These are phyloP conservation scores for Phania funesta DNA, from an alignment of 2,888 invertebrate genomes.

Conservation along the genomic window DNA sequence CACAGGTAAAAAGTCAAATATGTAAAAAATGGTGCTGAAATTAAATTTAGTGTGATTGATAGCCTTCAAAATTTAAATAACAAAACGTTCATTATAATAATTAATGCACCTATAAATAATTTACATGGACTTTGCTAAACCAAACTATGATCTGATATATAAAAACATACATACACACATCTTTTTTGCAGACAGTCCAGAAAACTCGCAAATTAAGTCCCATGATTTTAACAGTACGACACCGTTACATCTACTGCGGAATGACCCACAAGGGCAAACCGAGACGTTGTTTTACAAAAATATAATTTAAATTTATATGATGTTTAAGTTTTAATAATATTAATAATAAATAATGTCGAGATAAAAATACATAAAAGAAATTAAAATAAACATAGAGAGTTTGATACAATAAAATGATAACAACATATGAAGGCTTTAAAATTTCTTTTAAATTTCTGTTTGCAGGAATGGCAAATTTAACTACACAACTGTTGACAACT, in stretches of 20 bases:
- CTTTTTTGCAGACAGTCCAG: conserved; percentile 39
- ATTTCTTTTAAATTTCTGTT: too few species aligned
- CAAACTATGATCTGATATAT: neutral
- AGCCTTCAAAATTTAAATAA: neutral
- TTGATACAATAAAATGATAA: too few species aligned
- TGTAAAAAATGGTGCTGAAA: neutral
- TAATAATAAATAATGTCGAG: too few species aligned
- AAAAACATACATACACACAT: neutral
- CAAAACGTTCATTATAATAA: too few species aligned
- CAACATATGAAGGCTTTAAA: too few species aligned
- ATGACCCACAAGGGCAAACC: conserved; percentile 60
- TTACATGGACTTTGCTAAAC: neutral
- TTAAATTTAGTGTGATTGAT: neutral
- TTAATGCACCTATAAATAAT: too few species aligned
- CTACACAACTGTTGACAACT: too few species aligned
- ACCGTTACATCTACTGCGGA: conserved; percentile 59
- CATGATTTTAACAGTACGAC: conserved; percentile 62
- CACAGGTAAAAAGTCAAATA: conserved; percentile 34
- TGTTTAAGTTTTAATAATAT: too few species aligned
- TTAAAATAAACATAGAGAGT: too few species aligned
- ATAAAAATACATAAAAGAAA: too few species aligned
- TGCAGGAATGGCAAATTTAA: too few species aligned
- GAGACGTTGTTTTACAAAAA: conserved; percentile 54
- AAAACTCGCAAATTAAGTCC: conserved; percentile 63
- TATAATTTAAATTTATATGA: neutral